phyloP scores from a whole-genome alignment of 2,113 vertebrate genomes.

The Sphyrna mokarran region DNA sequence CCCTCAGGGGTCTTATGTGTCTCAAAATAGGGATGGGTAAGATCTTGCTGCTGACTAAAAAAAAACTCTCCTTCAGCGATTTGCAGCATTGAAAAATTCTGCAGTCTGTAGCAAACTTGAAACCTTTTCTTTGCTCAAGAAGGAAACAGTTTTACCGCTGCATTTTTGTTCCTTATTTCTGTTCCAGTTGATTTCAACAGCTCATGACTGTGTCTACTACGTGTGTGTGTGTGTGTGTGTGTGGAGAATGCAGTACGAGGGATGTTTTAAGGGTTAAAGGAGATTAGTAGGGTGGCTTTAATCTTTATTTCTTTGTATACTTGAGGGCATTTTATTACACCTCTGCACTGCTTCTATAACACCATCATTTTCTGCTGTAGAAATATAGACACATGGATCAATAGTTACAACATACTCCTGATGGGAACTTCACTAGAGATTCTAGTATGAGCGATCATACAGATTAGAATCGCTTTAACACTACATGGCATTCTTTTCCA shows the following conservation, averaged over 20 bases:
- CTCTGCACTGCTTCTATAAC: conserved; percentile 63
- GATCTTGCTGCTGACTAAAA: neutral
- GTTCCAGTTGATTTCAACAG: conserved; percentile 28
- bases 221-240: neutral
- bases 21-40: too few species aligned
- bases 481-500: conserved; percentile 25
- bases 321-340: conserved; percentile 66
- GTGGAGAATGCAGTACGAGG: conserved; percentile 47
- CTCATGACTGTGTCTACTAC: neutral
- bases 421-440: conserved; percentile 56
- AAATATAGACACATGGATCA: conserved; percentile 74
- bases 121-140: neutral
- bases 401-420: conserved; percentile 71
- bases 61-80: neutral
- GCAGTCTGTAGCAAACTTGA: neutral
- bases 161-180: neutral
- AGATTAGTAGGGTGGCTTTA: conserved; percentile 63
- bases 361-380: conserved; percentile 79
- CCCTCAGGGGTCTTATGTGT: neutral
- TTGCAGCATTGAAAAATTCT: neutral
- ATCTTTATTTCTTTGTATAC: conserved; percentile 72
- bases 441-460: conserved; percentile 37
- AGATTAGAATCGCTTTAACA: conserved; percentile 34
- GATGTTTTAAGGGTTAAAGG: conserved; percentile 61
- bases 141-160: neutral